A percentile compares a stretch with the other conserved stretches of the same genome.
Evolutionary conservation across 2,888 invertebrate genomes (phyloP).

Genomic region (Bombylius major): DNA sequence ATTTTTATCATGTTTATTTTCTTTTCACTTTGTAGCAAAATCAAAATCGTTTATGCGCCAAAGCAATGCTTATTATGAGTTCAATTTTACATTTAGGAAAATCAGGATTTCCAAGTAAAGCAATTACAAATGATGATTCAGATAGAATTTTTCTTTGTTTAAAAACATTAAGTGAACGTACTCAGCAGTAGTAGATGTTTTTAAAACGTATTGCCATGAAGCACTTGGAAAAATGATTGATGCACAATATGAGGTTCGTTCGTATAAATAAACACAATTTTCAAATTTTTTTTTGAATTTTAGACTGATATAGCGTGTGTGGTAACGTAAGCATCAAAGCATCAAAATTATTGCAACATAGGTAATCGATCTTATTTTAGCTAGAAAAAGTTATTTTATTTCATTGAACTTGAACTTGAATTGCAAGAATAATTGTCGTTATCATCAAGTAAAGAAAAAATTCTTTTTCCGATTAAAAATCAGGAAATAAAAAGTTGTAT

Average conservation of each 20-base stretch:
- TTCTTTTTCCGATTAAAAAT: no score
- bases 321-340: no score
- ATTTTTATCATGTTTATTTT: neutral
- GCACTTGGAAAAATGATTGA: constrained; percentile 73
- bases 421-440: no score
- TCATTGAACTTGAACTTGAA: no score
- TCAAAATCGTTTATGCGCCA: constrained; percentile 54
- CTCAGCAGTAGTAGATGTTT: constrained; percentile 56
- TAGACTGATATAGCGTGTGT: no score
- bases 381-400: no score
- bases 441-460: no score
- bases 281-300: neutral
- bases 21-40: constrained; percentile 15
- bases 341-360: no score
- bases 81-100: constrained; percentile 77
- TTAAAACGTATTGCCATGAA: constrained; percentile 57
- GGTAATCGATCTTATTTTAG: no score
- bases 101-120: constrained; percentile 54
- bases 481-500: no score
- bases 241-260: constrained; percentile 61
- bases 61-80: constrained; percentile 80
- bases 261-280: constrained; percentile 35
- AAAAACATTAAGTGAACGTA: constrained; percentile 55
- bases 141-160: constrained; percentile 80
- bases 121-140: constrained; percentile 90